Base-by-base conservation (phyloP, 2,888 invertebrate species). In the Heliconius cydno region DNA sequence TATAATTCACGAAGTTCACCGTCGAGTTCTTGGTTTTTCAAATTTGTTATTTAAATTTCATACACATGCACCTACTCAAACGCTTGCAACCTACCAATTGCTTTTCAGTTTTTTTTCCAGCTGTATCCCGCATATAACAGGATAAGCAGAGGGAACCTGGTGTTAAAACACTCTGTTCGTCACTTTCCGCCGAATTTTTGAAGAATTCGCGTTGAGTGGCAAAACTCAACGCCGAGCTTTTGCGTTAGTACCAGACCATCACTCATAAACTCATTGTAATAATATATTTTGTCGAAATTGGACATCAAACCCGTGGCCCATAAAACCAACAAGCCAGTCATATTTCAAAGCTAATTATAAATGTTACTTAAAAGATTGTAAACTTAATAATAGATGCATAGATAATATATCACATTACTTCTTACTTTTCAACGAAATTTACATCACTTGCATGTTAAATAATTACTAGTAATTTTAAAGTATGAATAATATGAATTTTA, bases 391-490 rank as follows among this genome's bases (percentile, higher is more conserved):
- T 25, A 65, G 25, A 12, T 6, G 34, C 4, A 0, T 41, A 66
- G 19, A 7, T 25, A 63, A 60, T 25, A 60, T 25, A 41, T 28
- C 38, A 28, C 25, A 75, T 22, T 38, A 74, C 28, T 10, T 65
- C 41, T 75, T 66, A 41, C n/a, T n/a, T 75, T 66, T 65, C 65
- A 22, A 75, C 28, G n/a, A 66, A 41, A 75, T 65, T 66, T 65
- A 10, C 28, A 75, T 66, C 22, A 65, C 65, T 63, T 41, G 12
- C 10, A 65, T 46, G 75, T 63, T 65, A 75, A 75, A 65, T 75
- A 65, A 74, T 25, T 63, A 28, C 28, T 41, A n/a, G 34, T 34
- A 34, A 34, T 34, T 34, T 9, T 34, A 34, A 34, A 34, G 41
- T 12, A 41, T 41, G 41, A 41, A 41, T 65, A 28, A 41, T 12